Evolutionary conservation across 2,888 invertebrate species (phyloP), one percentile per base, ranked within the genome.

Genomic region (Pinctada fucata): DNA sequence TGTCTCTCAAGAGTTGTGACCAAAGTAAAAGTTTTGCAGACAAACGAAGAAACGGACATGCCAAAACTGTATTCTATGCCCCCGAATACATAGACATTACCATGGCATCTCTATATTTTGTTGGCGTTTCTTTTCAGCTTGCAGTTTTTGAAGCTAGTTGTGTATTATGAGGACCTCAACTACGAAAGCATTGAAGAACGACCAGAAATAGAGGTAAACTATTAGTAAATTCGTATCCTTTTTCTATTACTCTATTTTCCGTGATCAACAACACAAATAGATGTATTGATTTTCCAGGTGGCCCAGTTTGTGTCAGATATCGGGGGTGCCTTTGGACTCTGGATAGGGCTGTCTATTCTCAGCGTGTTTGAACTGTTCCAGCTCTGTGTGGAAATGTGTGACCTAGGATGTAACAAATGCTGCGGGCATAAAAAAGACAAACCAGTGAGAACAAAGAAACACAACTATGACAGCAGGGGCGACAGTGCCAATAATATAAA

Each of bases 301-400:
- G 76, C 82, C 3, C 83, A 86, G 76, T 86, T 87, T 71, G 75
- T 80, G 2, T 86, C 86, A 0, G 86, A 87, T 66, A 80, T 87
- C 3, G 87, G 87, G 2, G 87, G 87, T 1, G 84, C 87, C 0
- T 64, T 86, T 2, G 87, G 87, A 4, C 80, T 86, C 13, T 87
- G 86, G 85, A 81, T 86, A 51, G 87, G 87, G 0, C 76, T 87
- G 50, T 87, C 87, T 5, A 72, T 84, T 3, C 81, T 87, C 6
- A 84, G 83, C 65, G 51, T 85, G 0, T 83, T 84, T 73, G 87
- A 87, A 76, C 69, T 87, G 2, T 6, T 84, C 3, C 85, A 87
- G 73, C 74, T 87, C 4, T 16, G 85, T 3, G 48, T 82, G 3
- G 87, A 87, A 64, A 58, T 86, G 4, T 72, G 76, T 52, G 76